Conservation (phyloP, 2,113 vertebrate species). For the Hyperoodon ampullatus region DNA sequence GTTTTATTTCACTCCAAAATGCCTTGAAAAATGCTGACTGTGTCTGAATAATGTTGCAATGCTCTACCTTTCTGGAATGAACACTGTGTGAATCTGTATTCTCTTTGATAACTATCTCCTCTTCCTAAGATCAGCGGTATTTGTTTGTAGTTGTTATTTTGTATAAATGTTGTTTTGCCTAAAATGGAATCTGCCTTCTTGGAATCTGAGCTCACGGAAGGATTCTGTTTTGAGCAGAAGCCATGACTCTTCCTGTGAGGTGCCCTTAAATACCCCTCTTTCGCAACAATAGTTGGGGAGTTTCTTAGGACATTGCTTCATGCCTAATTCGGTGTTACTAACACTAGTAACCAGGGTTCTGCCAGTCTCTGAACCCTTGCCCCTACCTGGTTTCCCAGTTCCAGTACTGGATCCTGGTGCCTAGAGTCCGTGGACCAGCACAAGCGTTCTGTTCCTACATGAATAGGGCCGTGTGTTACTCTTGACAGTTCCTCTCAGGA, state of each 20-base stretch:
- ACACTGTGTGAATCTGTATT: not conserved
- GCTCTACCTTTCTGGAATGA: not conserved
- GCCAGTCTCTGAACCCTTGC: not conserved
- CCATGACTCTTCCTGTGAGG: not conserved
- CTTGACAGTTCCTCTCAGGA: not conserved
- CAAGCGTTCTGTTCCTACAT: not conserved
- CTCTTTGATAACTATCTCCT: not conserved
- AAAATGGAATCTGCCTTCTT: not conserved
- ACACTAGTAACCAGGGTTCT: not conserved
- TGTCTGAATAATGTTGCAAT: not conserved
- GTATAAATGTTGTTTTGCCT: not conserved
- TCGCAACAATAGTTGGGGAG: not conserved
- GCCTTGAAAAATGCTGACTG: not conserved
- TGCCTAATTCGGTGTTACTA: not conserved
- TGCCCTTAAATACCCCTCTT: not conserved
- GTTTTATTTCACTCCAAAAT: not conserved
- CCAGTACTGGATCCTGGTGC: not conserved
- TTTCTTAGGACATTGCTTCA: not conserved
- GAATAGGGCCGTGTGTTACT: accelerated
- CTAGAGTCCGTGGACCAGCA: not conserved
- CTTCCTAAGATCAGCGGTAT: not conserved
- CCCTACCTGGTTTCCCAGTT: not conserved
- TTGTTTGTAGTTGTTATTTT: not conserved
- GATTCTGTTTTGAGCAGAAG: not conserved
- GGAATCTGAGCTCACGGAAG: not conserved